These are phyloP conservation scores for Eurytoma adleriae DNA, from an alignment of 2,888 invertebrate species.

Conservation along the genomic window DNA sequence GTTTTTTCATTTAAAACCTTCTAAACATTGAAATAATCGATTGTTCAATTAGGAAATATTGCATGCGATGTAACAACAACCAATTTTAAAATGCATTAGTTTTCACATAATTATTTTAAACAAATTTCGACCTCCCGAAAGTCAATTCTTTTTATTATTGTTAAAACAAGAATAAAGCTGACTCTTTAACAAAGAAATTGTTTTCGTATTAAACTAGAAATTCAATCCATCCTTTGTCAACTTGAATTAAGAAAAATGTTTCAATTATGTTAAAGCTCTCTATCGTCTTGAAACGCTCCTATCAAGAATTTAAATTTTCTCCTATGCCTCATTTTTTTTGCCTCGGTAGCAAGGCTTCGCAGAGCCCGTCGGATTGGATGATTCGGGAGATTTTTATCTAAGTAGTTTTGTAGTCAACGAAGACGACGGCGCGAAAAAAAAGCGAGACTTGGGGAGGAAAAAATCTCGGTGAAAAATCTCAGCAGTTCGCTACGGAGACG, in stretches of 20 bases:
- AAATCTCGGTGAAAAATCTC: constrained; percentile 59
- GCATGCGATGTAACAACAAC: no score
- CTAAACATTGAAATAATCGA: no score
- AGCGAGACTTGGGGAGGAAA: background rate
- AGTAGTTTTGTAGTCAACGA: constrained; percentile 10
- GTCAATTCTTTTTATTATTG: no score
- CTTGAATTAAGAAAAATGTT: constrained; percentile 20
- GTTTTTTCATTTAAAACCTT: no score
- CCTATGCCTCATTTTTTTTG: background rate
- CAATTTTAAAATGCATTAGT: no score
- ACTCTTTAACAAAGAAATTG: no score
- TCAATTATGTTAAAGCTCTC: constrained; percentile 21
- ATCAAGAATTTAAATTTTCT: constrained; percentile 28
- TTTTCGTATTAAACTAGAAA: no score
- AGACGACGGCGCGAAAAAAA: background rate
- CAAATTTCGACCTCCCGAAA: no score
- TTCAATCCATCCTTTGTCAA: no score
- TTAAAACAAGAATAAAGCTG: no score
- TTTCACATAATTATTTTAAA: no score
- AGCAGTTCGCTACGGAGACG: constrained; percentile 59
- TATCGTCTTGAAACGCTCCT: background rate
- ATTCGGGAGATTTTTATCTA: constrained; percentile 49
- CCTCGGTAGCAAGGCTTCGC: background rate
- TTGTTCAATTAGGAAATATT: no score
- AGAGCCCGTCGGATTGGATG: constrained; percentile 31